Evolutionary conservation across 1,140 invertebrate species (phyloP).

Genomic region (Monochamus saltuarius): DNA sequence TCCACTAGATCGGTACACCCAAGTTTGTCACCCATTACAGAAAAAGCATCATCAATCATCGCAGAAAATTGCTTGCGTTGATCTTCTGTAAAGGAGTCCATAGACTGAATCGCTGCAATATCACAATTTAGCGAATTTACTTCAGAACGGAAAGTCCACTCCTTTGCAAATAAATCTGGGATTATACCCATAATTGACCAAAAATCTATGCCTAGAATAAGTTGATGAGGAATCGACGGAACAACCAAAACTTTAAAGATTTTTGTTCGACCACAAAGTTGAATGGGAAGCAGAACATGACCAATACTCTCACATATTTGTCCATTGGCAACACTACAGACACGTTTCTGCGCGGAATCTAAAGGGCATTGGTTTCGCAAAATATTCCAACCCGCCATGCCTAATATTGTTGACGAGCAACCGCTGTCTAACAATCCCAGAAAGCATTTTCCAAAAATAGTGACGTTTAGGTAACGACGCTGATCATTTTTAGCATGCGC

Average conservation of each 20-base stretch:
- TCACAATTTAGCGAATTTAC: not conserved
- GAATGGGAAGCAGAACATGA: too few species aligned
- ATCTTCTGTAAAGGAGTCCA: not conserved
- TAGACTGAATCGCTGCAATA: not conserved
- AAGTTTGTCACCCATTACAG: not conserved
- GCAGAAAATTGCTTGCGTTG: not conserved
- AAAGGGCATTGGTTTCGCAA: not conserved
- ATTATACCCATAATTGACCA: not conserved
- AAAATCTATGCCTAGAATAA: constrained; percentile 14
- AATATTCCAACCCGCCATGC: not conserved
- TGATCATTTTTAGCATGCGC: constrained; percentile 1
- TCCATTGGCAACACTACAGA: not conserved
- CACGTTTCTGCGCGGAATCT: too few species aligned
- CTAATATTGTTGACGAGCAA: not conserved
- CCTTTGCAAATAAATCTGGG: not conserved
- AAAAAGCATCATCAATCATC: not conserved
- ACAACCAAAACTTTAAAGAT: not conserved
- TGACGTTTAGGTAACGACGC: not conserved
- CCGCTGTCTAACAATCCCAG: not conserved
- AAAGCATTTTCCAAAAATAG: not conserved
- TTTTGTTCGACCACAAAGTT: not conserved
- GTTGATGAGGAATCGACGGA: not conserved
- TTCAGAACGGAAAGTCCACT: not conserved
- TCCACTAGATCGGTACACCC: constrained; percentile 9
- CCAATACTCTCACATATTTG: not conserved